Percentiles rank a stretch among this genome's conserved stretches.
These are phyloP conservation scores for Zoanthus gigantus DNA, from an alignment of 92 coral and sea anemone genomes.

Conservation along the genomic window DNA sequence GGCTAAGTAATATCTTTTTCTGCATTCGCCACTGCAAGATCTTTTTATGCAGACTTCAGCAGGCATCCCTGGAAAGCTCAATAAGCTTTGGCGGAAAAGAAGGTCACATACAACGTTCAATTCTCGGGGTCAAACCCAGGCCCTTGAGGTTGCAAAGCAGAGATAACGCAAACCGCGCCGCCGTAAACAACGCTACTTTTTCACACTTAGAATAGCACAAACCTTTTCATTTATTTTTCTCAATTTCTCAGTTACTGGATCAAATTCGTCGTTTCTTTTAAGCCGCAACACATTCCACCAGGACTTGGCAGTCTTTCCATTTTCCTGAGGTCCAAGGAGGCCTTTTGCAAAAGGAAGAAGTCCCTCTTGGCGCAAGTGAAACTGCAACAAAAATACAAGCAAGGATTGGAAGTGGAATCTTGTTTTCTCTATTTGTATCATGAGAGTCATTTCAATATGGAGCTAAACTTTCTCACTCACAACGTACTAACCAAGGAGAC, in stretches of 20 bases:
- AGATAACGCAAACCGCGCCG: too few species aligned
- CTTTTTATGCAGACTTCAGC: too few species aligned
- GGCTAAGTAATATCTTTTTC: background rate
- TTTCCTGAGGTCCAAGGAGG: conserved; percentile 56
- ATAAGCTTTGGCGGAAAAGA: too few species aligned
- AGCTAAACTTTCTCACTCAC: too few species aligned
- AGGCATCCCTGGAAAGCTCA: too few species aligned
- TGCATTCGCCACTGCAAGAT: too few species aligned
- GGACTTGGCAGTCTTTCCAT: conserved; percentile 25
- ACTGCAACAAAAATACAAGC: background rate
- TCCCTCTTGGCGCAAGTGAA: conserved; percentile 27
- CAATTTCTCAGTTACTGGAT: background rate
- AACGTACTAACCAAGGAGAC: too few species aligned
- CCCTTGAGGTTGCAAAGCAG: too few species aligned
- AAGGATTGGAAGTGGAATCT: background rate
- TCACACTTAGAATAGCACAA: background rate
- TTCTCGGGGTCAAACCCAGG: too few species aligned
- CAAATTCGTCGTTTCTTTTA: background rate
- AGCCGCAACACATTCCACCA: conserved; percentile 50
- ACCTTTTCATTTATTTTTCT: conserved; percentile 5
- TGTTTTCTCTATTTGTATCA: background rate
- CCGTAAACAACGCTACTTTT: background rate
- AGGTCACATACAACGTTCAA: too few species aligned
- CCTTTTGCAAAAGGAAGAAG: conserved; percentile 43
- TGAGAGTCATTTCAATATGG: too few species aligned